Evolutionary conservation across 2,888 invertebrate genomes (phyloP).

Genomic region (Drosophila hamatofila): DNA sequence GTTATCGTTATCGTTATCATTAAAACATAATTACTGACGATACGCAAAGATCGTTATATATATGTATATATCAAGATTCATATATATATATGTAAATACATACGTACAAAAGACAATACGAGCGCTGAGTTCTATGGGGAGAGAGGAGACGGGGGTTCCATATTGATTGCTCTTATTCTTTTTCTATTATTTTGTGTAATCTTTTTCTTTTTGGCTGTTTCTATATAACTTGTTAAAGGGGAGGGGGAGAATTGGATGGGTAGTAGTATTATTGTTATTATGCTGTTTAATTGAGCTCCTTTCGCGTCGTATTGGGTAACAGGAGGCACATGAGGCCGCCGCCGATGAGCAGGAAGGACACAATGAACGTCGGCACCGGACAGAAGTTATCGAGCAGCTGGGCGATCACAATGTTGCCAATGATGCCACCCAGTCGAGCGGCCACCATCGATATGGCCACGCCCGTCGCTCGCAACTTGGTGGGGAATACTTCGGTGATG

Average conservation of each 20-base stretch:
- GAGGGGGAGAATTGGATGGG: neutral
- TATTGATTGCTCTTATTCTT: neutral
- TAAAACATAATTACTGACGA: slow-evolving; percentile 73
- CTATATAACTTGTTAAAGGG: neutral
- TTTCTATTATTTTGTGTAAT: neutral
- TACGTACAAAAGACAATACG: slow-evolving; percentile 34
- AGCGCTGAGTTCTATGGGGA: slow-evolving; percentile 6
- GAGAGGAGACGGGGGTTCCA: neutral
- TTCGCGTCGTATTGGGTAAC: slow-evolving; percentile 95
- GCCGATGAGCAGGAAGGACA: slow-evolving; percentile 93
- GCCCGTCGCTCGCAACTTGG: slow-evolving; percentile 95
- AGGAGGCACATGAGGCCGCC: slow-evolving; percentile 95
- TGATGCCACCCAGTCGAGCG: slow-evolving; percentile 94
- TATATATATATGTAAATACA: slow-evolving; percentile 25
- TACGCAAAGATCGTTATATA: slow-evolving; percentile 43
- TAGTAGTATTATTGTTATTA: neutral
- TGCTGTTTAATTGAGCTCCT: slow-evolving; percentile 86
- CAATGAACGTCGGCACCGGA: slow-evolving; percentile 96
- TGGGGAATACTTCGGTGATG: slow-evolving; percentile 97
- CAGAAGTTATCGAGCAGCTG: slow-evolving; percentile 94
- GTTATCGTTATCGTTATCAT: slow-evolving; percentile 58
- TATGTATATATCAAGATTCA: slow-evolving; percentile 23
- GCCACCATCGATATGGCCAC: slow-evolving; percentile 96
- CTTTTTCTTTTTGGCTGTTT: slow-evolving; percentile 2
- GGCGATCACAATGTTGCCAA: slow-evolving; percentile 91